Evolutionary conservation across 2,888 invertebrate genomes (phyloP), one percentile per base, ranked within the genome.

Genomic region (Ophonus ardosiacus): DNA sequence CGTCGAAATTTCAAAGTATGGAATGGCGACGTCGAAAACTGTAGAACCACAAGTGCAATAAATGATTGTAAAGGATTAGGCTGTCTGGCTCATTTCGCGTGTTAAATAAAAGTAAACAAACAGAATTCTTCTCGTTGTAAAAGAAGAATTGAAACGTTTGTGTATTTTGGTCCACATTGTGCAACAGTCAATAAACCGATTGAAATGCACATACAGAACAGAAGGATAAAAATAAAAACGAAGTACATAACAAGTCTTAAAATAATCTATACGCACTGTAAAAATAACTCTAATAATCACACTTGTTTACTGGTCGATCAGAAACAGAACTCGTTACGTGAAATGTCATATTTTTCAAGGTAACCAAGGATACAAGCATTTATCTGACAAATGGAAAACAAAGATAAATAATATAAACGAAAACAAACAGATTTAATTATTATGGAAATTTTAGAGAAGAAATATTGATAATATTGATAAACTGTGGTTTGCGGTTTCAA

Each of bases 311-410:
- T 7, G 24, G 15, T 18, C 10, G 15, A 74, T 43, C 71, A 74
- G 24, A 74, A 43, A 43, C 71, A 74, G 71, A 17, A 40, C 43
- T 40, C 7, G 18, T 74, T 74, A 74, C 18, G 10, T 40, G 18
- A 65, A 65, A 65, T 81, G 63, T 24, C 81, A 51, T 40, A 81
- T 21, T 74, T 51, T 38, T 80, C 80, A 80, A 80, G 61, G 80
- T 80, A 80, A 61, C 38, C 38, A 68, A 38, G 38, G 68, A 68
- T 68, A 68, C 38, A 3, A 68, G 68, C 31, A 15, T 68, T 68
- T 68, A 68, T 68, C 68, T 15, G 68, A 63, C 24, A 61, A 63
- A 38, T 68, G 68, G 31, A 68, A 68, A 68, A 68, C 68, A 68
- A 68, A 68, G 68, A 38, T 15, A 63, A 24, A 63, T 63, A 63